Conservation (phyloP, 2,888 invertebrate genomes). For the Villa cingulata region DNA sequence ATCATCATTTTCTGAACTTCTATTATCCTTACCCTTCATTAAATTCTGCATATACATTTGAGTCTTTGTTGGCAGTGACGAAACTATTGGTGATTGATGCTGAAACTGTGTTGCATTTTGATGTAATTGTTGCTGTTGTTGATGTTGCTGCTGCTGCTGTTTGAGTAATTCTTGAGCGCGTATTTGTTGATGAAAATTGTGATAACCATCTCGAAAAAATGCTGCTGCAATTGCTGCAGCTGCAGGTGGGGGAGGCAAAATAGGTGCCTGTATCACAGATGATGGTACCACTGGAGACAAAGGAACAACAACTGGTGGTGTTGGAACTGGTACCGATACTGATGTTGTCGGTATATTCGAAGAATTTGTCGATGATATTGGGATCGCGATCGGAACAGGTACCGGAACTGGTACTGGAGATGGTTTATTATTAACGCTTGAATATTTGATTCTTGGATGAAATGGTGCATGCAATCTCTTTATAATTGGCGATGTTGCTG, state of each 20-base stretch:
- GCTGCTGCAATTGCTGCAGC: constrained; percentile 33
- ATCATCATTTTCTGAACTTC: constrained; percentile 21
- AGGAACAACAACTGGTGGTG: neutral
- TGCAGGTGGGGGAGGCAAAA: constrained; percentile 18
- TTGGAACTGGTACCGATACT: neutral
- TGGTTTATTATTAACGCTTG: constrained; percentile 20
- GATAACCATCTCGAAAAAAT: constrained; percentile 36
- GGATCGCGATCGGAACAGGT: neutral
- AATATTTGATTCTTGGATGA: constrained; percentile 30
- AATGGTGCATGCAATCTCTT: constrained; percentile 22
- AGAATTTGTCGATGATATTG: constrained; percentile 5
- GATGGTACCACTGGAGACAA: constrained; percentile 11
- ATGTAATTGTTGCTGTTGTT: constrained; percentile 8
- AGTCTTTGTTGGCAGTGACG: constrained; percentile 8
- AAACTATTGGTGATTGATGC: constrained; percentile 5
- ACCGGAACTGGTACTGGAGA: neutral
- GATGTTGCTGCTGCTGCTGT: constrained; percentile 18
- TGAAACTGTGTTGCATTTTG: constrained; percentile 12
- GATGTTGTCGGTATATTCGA: constrained; percentile 8
- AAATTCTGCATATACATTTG: constrained; percentile 19
- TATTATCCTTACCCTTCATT: constrained; percentile 14
- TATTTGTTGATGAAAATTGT: constrained; percentile 42
- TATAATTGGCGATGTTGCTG: neutral
- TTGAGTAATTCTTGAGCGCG: constrained; percentile 27
- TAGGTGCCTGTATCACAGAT: constrained; percentile 18